Evolutionary conservation across 2,797 vertebrate species (phyloP), one percentile per base, ranked within the genome.

Genomic region (Arvicola amphibius): DNA sequence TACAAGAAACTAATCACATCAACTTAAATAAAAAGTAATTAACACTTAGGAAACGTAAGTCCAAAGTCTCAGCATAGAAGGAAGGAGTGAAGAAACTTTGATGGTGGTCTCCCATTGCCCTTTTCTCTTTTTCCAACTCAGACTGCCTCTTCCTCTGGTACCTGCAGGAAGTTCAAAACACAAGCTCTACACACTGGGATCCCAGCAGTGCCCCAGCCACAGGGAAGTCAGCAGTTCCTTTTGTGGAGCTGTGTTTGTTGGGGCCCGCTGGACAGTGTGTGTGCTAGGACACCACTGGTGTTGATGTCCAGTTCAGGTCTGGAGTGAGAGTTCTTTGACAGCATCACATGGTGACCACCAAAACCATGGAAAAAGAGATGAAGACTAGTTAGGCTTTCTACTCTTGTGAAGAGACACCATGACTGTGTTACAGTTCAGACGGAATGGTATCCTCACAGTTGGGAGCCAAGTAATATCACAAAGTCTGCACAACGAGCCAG

Each of bases 11-110:
- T 25, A 40, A 11, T 51, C 74, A 51, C 46, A 16, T 84, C 61
- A 63, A 74, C 92, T 89, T 43, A 74, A 86, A 43, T 32, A 25
- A 61, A 81, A 94, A 51, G 32, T 77, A 59, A 86, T 56, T 87
- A 48, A 53, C 34, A 90, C 43, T 74, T 43, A 71, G 59, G 46
- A 85, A 78, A 7, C 23, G 48, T 94, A 81, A 67, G 79, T 53
- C 37, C 53, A 37, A 76, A 40, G 59, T 40, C 29, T 76, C 19
- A 56, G 11, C 46, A 81, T 17, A 53, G 29, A 9, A 67, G 6
- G 23, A 12, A 77, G 5, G 34, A 32, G 4, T 29, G 17, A 78
- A 34, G 65, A 2, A 34, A 83, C 34, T 77, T 40, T 27, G 17
- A 40, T 8, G 27, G 14, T 65, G 71, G 19, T 25, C 19, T 53